Evolutionary conservation across 2,888 invertebrate species (phyloP).

Genomic region (Anodontia alba): DNA sequence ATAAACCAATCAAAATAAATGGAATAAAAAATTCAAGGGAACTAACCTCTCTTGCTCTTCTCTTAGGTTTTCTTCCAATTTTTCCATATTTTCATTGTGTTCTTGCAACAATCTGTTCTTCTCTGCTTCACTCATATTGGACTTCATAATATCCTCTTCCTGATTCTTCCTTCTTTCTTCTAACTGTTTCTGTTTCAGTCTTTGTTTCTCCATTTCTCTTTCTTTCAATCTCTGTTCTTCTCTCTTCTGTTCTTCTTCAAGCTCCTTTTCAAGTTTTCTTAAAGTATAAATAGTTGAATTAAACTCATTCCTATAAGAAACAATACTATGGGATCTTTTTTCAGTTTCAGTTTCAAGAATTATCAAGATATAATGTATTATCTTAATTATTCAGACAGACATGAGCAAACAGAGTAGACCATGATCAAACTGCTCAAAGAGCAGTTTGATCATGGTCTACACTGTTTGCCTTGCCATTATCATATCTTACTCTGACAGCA

Average conservation of each 20-base stretch:
- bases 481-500: too few species aligned
- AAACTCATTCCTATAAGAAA: too few species aligned
- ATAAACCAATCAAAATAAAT: too few species aligned
- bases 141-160: conserved; percentile 72
- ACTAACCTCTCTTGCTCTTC: conserved; percentile 71
- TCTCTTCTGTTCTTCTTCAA: conserved; percentile 76
- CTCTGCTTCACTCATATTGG: conserved; percentile 75
- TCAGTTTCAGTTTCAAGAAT: too few species aligned
- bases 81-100: conserved; percentile 77
- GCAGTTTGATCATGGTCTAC: too few species aligned
- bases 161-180: conserved; percentile 74
- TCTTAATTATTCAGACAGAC: too few species aligned
- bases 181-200: conserved; percentile 73
- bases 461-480: too few species aligned
- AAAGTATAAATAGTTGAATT: conserved; percentile 28
- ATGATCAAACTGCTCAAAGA: too few species aligned
- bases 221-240: conserved; percentile 76
- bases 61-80: conserved; percentile 67
- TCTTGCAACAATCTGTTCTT: conserved; percentile 75
- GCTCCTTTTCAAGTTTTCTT: conserved; percentile 76
- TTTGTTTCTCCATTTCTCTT: conserved; percentile 75
- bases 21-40: neutral
- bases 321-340: too few species aligned
- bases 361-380: too few species aligned
- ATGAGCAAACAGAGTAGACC: too few species aligned